Evolutionary conservation across 2,113 vertebrate species (phyloP).

Genomic region (Strix uralensis): DNA sequence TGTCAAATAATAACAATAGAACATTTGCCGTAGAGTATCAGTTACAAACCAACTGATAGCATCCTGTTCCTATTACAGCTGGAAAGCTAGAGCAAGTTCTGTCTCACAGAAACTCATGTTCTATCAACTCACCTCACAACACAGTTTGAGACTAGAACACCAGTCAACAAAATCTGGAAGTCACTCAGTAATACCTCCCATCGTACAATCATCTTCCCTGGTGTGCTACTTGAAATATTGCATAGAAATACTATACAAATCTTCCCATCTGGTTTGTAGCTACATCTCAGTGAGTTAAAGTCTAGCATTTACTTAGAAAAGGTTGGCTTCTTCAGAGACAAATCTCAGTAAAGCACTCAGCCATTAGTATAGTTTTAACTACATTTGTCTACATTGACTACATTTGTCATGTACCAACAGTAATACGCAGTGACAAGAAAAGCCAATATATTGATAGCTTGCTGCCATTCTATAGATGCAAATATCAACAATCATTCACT

Average conservation of each 20-base stretch:
- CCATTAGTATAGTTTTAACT: neutral
- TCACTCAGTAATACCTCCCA: neutral
- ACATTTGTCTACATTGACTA: neutral
- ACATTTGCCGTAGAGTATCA: neutral
- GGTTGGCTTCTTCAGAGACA: neutral
- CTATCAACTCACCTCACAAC: neutral
- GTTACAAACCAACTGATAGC: neutral
- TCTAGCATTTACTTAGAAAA: neutral
- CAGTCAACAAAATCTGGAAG: neutral
- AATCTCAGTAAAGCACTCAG: neutral
- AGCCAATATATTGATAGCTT: neutral
- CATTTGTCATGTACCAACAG: neutral
- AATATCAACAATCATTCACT: neutral
- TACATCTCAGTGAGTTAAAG: neutral
- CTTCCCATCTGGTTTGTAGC: neutral
- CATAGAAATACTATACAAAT: neutral
- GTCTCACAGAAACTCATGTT: neutral
- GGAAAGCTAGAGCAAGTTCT: neutral
- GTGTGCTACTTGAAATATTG: neutral
- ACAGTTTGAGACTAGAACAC: neutral
- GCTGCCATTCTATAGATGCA: neutral
- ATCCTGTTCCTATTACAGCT: neutral
- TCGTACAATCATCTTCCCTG: neutral
- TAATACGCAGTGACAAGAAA: neutral
- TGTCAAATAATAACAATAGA: neutral